phyloP scores from a whole-genome alignment of 2,797 vertebrate genomes.

The Picus viridis region DNA sequence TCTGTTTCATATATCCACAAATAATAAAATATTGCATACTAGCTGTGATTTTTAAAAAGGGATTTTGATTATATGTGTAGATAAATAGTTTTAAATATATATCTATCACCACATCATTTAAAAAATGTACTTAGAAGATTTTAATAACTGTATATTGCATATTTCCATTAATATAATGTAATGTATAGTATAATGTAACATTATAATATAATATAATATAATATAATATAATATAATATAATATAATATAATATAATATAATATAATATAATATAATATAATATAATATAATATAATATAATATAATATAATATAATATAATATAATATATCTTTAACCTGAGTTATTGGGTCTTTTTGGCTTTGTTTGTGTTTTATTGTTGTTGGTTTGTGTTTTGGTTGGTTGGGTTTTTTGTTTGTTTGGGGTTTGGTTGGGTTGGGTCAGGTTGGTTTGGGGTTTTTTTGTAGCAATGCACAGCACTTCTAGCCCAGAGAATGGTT shows the following conservation, averaged over 20 bases:
- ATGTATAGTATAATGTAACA: neutral
- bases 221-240: no score
- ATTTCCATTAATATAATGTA: neutral
- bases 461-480: neutral
- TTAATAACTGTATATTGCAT: neutral
- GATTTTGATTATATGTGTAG: neutral
- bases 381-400: neutral
- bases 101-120: neutral
- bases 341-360: neutral
- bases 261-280: no score
- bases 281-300: no score
- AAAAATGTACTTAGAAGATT: neutral
- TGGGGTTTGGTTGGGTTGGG: neutral
- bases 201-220: no score
- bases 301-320: no score
- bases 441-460: neutral
- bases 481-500: neutral
- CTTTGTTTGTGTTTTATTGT: no score
- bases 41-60: neutral
- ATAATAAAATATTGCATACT: neutral
- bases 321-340: no score
- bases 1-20: neutral
- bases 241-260: no score
- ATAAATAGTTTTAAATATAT: neutral
- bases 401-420: neutral